Base-by-base conservation (phyloP, 2,888 invertebrate species). In the Autographa gamma region DNA sequence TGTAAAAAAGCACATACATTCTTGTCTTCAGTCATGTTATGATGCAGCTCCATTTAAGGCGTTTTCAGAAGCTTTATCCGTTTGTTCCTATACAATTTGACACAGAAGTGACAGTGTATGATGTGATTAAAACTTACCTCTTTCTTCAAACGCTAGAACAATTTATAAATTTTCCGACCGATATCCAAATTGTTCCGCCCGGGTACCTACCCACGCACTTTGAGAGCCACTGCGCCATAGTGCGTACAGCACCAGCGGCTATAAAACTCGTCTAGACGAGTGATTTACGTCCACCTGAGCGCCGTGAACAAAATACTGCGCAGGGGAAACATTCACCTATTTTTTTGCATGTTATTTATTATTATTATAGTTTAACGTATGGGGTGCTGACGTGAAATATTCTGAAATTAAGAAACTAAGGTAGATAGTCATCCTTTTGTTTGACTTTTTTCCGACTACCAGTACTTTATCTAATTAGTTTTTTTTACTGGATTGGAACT, bases 221-320 rank as follows among this genome's bases (percentile, higher is more conserved):
- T 86, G 78, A 74, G 82, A 79, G 48, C 62, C 88, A 72, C 63
- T 74, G 83, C 19, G 58, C 75, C 77, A 83, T 86, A 84, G 91
- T 93, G 93, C 93, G 93, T 93, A 87, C 25, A 25, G 2, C 89
- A 90, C 91, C 91, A 90, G 91, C 88, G 79, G 88, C 90, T 80
- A 91, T 94, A 93, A 93, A 93, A 89, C 85, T 89, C 86, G 94
- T 94, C 94, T 94, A 93, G 94, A 93, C 94, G 76, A 85, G 88
- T 93, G 92, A 94, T 93, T 93, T 94, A 94, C 89, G 91, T 85
- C 82, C 91, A 94, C 94, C 93, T 94, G 93, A 72, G 83, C 69
- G 73, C 80, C 2, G 59, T 62, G 72, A 80, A 85, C 84, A 80
- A 80, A 8, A 82, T 80, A 78, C 69, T 71, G 60, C 76, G 54